Conservation (phyloP, 2,888 invertebrate genomes). For the Dolomedes plantarius region DNA sequence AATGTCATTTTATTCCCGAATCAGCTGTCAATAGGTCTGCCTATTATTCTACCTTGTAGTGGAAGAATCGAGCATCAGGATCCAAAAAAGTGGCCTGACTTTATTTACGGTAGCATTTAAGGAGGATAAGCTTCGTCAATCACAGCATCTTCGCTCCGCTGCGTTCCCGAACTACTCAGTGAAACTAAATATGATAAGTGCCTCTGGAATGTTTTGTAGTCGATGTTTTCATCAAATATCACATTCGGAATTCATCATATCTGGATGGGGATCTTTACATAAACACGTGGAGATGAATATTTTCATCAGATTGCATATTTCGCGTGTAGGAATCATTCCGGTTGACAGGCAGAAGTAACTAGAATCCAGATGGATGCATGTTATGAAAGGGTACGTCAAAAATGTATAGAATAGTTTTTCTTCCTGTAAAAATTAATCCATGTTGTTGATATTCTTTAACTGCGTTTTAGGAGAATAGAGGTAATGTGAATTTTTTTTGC, state of each 20-base stretch:
- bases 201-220: constrained; percentile 16
- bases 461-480: too few relatives aligned
- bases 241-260: neutral
- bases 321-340: neutral
- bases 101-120: constrained; percentile 12
- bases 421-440: too few relatives aligned
- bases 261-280: neutral
- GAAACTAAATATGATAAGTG: constrained; percentile 18
- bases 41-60: too few relatives aligned
- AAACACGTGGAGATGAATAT: neutral
- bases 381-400: too few relatives aligned
- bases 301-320: neutral
- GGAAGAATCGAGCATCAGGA: too few relatives aligned
- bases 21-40: neutral
- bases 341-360: neutral
- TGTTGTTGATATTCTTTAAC: too few relatives aligned
- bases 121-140: constrained; percentile 4
- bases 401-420: too few relatives aligned
- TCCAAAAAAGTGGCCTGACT: neutral
- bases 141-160: neutral
- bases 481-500: too few relatives aligned
- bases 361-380: neutral
- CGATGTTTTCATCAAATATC: constrained; percentile 9
- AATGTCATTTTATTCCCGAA: neutral
- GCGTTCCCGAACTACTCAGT: neutral